Percentiles rank a stretch among this genome's conserved stretches.
Conservation (phyloP, 1,140 invertebrate species). For the Achroia grisella region DNA sequence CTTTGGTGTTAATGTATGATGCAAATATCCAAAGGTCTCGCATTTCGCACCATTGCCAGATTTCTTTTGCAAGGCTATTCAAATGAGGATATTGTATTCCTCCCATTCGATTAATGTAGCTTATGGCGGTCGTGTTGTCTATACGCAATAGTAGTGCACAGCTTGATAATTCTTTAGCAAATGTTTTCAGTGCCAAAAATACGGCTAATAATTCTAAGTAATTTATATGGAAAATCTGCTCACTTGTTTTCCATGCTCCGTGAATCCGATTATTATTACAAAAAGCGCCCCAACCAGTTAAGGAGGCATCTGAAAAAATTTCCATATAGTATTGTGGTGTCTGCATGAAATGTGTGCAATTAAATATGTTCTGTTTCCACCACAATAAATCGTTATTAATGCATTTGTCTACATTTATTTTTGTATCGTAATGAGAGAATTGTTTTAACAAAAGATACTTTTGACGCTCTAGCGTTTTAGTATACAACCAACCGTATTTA, state of each 20-base stretch:
- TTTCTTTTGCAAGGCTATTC: slow-evolving; percentile 19
- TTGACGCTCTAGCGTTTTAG: slow-evolving; percentile 10
- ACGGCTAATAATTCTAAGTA: slow-evolving; percentile 41
- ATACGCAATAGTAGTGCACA: slow-evolving; percentile 33
- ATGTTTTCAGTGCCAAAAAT: slow-evolving; percentile 39
- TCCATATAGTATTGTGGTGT: slow-evolving; percentile 19
- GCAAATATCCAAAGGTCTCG: slow-evolving; percentile 36
- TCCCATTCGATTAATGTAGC: slow-evolving; percentile 44
- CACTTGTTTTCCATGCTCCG: slow-evolving; percentile 29
- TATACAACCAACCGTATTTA: too few species aligned
- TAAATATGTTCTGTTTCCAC: slow-evolving; percentile 31
- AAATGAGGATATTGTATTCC: slow-evolving; percentile 34
- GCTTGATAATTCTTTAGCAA: slow-evolving; percentile 25
- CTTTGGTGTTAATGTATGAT: slow-evolving; percentile 42
- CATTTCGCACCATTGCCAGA: slow-evolving; percentile 50
- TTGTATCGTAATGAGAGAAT: slow-evolving; percentile 5
- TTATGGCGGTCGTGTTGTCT: slow-evolving; percentile 53
- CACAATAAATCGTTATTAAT: slow-evolving; percentile 24
- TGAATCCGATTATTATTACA: slow-evolving; percentile 18
- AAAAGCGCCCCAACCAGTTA: slow-evolving; percentile 37
- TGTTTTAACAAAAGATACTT: slow-evolving; percentile 7
- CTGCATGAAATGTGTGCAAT: slow-evolving; percentile 5
- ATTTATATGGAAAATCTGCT: slow-evolving; percentile 34
- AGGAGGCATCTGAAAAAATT: slow-evolving; percentile 49
- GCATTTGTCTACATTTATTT: slow-evolving; percentile 4